Base-by-base conservation (phyloP, 2,888 invertebrate genomes). In the Ophraella communa region DNA sequence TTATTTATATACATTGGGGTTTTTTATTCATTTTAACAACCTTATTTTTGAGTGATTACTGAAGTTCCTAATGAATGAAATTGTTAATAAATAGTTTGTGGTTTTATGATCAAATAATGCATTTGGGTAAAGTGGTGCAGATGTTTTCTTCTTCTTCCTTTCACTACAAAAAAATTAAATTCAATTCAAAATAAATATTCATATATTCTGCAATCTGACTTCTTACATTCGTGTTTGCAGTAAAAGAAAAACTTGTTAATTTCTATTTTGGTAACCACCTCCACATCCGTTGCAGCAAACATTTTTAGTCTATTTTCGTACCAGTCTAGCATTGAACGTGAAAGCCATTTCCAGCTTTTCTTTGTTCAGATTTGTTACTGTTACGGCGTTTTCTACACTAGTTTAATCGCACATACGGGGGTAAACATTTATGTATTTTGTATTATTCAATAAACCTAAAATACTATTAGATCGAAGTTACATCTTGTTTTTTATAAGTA, bases 211-310 rank as follows among this genome's bases (percentile, higher is more conserved):
- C 17, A 39, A 17, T 39, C 17, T 17, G 14, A 39, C 7, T 39
- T 39, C 39, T 39, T 17, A 14, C 35, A 27, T 35, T 20, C 35
- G 53, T 42, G 57, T 57, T 49, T 56, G 45, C 52, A 51, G 39
- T 56, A 52, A 18, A 56, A 55, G 33, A 7, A 18, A 56, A 54
- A 60, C 62, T 66, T 59, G 65, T 65, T 57, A 57, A 61, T 39
- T 61, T 74, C 72, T 74, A 74, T 74, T 74, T 71, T 60, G 69
- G 74, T 72, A 69, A 69, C 74, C 74, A 72, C 74, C 74, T 73
- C 72, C 73, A 73, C 74, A 73, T 74, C 72, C 72, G 71, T 21
- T 58, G 53, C 65, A 52, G 39, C 57, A 64, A 62, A 62, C 60
- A 66, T 62, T 67, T 67, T 64, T 51, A 62, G 65, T 70, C 69